Evolutionary conservation across 1,140 invertebrate genomes (phyloP).

Genomic region (Campoletis sonorensis): DNA sequence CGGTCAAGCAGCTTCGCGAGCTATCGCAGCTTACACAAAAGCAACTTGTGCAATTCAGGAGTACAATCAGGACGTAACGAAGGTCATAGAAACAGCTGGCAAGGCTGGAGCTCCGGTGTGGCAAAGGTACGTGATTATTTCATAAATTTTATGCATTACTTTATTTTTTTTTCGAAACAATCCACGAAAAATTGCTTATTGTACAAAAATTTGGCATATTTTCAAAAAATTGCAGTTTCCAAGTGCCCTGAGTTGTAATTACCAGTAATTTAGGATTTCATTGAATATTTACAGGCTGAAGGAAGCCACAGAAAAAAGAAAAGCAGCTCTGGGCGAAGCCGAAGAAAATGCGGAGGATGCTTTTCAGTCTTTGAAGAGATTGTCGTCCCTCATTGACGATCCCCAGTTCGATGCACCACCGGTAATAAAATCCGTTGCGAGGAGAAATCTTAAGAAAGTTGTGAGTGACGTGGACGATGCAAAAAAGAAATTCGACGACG

Average conservation of each 20-base stretch:
- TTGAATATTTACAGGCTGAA: constrained; percentile 72
- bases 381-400: constrained; percentile 73
- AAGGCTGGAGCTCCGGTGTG: constrained; percentile 77
- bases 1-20: constrained; percentile 75
- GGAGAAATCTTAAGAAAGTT: constrained; percentile 80
- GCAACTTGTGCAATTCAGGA: constrained; percentile 77
- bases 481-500: constrained; percentile 79
- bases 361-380: constrained; percentile 63
- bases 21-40: constrained; percentile 78
- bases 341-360: constrained; percentile 71
- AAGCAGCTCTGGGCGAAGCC: constrained; percentile 75
- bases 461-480: constrained; percentile 79
- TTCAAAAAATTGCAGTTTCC: no score
- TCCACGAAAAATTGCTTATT: no score
- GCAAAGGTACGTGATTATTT: constrained; percentile 69
- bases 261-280: not conserved
- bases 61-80: constrained; percentile 80
- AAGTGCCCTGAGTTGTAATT: not conserved
- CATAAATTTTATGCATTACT: no score
- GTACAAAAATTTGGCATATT: no score
- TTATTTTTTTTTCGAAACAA: no score
- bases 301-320: constrained; percentile 77
- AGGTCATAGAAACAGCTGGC: constrained; percentile 79
- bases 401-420: constrained; percentile 74
- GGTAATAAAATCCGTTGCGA: constrained; percentile 73